Evolutionary conservation across 2,113 vertebrate genomes (phyloP).

Genomic region (Canis aureus): DNA sequence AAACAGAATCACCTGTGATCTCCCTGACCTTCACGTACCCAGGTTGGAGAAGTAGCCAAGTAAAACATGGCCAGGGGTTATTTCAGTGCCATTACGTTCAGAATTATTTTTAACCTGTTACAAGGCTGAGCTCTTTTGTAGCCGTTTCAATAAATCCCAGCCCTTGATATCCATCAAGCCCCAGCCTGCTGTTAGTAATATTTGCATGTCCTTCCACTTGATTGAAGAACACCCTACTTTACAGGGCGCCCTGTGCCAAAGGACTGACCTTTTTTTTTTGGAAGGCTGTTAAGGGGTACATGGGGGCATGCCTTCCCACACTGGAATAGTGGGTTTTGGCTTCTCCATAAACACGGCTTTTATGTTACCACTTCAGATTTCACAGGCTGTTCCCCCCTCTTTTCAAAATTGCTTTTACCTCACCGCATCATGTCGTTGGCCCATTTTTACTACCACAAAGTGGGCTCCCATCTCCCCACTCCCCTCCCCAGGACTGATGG

Average conservation of each 20-base stretch:
- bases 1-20: neutral
- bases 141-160: neutral
- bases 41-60: constrained; percentile 3
- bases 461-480: neutral
- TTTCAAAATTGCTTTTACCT: neutral
- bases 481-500: neutral
- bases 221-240: neutral
- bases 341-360: neutral
- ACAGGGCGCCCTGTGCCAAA: neutral
- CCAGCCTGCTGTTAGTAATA: neutral
- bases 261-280: neutral
- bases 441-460: neutral
- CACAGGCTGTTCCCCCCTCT: neutral
- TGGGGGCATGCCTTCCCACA: neutral
- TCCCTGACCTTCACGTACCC: neutral
- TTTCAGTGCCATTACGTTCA: neutral
- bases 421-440: neutral
- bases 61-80: neutral
- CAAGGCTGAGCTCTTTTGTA: neutral
- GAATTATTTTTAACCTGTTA: constrained; percentile 47
- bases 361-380: neutral
- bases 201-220: neutral
- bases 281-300: neutral
- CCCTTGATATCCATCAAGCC: neutral
- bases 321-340: neutral